phyloP scores from a whole-genome alignment of 2,113 vertebrate species.

The Podarcis raffonei region DNA sequence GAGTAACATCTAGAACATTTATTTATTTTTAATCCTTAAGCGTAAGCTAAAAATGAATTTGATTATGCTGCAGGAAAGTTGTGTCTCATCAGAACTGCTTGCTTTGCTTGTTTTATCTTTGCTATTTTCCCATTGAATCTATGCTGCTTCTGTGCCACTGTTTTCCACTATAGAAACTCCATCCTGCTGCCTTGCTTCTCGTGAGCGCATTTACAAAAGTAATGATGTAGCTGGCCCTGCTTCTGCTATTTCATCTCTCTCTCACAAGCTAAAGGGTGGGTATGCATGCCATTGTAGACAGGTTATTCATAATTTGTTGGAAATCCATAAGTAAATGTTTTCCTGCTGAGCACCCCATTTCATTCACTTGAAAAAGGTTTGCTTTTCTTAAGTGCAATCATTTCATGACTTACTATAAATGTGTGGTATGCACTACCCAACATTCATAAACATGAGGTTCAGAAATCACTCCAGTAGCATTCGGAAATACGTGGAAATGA shows the following conservation, averaged over 20 bases:
- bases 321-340: slow-evolving; percentile 15
- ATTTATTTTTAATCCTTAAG: slow-evolving; percentile 23
- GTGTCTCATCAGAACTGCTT: slow-evolving; percentile 73
- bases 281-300: slow-evolving; percentile 78
- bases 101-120: slow-evolving; percentile 72
- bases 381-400: not conserved
- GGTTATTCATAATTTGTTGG: slow-evolving; percentile 59
- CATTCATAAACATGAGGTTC: not conserved
- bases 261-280: slow-evolving; percentile 98
- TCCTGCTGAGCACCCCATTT: slow-evolving; percentile 63
- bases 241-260: slow-evolving; percentile 94
- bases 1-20: slow-evolving; percentile 9
- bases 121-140: slow-evolving; percentile 83
- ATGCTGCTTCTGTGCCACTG: slow-evolving; percentile 94
- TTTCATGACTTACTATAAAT: not conserved
- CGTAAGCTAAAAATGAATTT: slow-evolving; percentile 8
- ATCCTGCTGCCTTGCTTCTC: slow-evolving; percentile 96
- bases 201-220: slow-evolving; percentile 94
- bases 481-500: not conserved
- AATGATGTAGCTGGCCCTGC: slow-evolving; percentile 90
- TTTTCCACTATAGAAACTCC: slow-evolving; percentile 95
- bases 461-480: not conserved
- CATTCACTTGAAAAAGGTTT: slow-evolving; percentile 48
- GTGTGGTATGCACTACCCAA: not conserved
- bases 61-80: slow-evolving; percentile 33